Base-by-base conservation (phyloP, 2,113 vertebrate genomes). In the Raja brachyura region DNA sequence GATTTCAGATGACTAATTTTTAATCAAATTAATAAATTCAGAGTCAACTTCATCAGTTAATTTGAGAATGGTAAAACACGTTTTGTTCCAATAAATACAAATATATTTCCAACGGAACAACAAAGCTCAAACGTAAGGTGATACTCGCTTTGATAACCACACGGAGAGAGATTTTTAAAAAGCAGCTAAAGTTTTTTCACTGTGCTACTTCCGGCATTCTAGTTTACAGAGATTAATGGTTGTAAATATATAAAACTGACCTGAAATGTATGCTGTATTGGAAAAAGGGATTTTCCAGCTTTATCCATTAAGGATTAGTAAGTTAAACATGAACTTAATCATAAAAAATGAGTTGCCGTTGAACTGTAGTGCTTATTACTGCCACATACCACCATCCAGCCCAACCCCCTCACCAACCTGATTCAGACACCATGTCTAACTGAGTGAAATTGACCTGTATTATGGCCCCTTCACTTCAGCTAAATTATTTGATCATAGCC, bases 401-500 rank as follows among this genome's bases (percentile, higher is more conserved):
- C 90, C 76, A 94, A 94, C 94, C 94, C 94, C 95, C 95, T 95
- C 96, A 88, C 95, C 6, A 48, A 94, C 95, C 96, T 93, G 93
- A 94, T 94, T 94, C 96, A 96, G 95, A 95, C 95, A 97, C 96
- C 96, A 96, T 97, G 96, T 97, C 97, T 97, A 97, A 97, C 96
- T 96, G 96, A 97, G 96, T 96, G 96, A 96, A 97, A 97, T 97
- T 97, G 97, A 97, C 97, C 96, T 96, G 96, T 95, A 95, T 97
- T 97, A 97, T 96, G 96, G 95, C 95, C 95, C 95, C 95, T 96
- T 96, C 96, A 96, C 95, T 97, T 95, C 95, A 95, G 94, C 96
- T 97, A 96, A 97, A 97, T 97, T 96, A 97, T 97, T 97, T 97
- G 97, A 97, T 97, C 96, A 97, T 96, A 96, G 96, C 95, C 95